Conservation (phyloP, 2,113 vertebrate genomes). For the Datnioides undecimradiatus region DNA sequence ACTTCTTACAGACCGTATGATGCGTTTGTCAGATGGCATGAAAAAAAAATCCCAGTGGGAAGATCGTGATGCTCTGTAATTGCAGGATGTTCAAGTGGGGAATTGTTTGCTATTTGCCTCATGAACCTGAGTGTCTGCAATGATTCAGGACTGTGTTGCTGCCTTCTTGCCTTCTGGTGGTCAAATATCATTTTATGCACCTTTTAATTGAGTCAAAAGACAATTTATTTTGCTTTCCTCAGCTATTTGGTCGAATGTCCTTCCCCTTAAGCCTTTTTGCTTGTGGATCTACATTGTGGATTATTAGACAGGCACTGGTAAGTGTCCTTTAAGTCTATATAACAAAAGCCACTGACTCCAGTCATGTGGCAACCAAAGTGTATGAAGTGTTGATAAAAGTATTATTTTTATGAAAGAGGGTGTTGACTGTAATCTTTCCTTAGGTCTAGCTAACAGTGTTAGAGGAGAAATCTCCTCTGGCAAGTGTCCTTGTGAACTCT, state of each 20-base stretch:
- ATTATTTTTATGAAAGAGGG: slow-evolving; percentile 56
- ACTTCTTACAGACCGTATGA: not conserved
- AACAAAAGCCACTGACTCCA: slow-evolving; percentile 3
- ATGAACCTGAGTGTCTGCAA: slow-evolving; percentile 17
- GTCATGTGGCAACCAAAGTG: slow-evolving; percentile 14
- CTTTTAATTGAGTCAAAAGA: not conserved
- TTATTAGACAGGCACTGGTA: not conserved
- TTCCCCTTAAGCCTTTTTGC: not conserved
- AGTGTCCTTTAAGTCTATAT: not conserved
- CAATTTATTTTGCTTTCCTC: not conserved
- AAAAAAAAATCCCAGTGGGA: slow-evolving; percentile 1
- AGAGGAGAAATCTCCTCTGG: slow-evolving; percentile 73
- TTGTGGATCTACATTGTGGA: not conserved
- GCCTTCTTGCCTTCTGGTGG: slow-evolving; percentile 25
- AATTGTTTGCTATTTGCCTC: slow-evolving; percentile 19
- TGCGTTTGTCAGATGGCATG: not conserved
- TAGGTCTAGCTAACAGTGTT: slow-evolving; percentile 64
- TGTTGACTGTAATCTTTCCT: slow-evolving; percentile 56
- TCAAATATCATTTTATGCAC: slow-evolving; percentile 6
- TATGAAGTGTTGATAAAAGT: slow-evolving; percentile 35
- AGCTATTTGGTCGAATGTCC: not conserved
- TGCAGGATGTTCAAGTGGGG: slow-evolving; percentile 18
- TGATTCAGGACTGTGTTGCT: slow-evolving; percentile 19
- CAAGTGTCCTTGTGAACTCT: slow-evolving; percentile 78
- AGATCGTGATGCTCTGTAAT: slow-evolving; percentile 22